These are phyloP conservation scores for Remorina albescens DNA, from an alignment of 2,797 vertebrate species.

Conservation along the genomic window DNA sequence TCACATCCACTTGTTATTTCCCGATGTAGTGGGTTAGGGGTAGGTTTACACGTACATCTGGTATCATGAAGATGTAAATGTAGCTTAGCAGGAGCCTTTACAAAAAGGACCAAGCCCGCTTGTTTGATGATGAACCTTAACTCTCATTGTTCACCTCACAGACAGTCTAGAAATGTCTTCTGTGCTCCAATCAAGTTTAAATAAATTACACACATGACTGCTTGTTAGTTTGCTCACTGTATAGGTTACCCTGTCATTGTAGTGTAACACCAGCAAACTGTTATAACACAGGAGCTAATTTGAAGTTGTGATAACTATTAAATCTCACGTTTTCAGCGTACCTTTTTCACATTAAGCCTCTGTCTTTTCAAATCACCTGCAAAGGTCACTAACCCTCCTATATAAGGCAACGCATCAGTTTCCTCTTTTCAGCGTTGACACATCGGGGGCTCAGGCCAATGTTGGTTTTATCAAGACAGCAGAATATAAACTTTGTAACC, in stretches of 20 bases:
- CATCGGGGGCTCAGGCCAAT: constrained; percentile 22
- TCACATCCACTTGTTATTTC: fast-evolving
- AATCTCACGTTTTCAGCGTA: background rate
- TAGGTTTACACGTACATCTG: fast-evolving
- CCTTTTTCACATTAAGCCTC: background rate
- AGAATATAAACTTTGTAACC: constrained; percentile 56
- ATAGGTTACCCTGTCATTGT: too few relatives aligned
- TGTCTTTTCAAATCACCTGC: background rate
- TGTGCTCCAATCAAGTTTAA: background rate
- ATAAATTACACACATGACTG: fast-evolving
- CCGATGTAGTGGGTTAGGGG: background rate
- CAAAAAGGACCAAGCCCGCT: background rate
- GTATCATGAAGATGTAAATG: fast-evolving
- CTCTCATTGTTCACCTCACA: fast-evolving
- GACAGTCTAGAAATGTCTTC: background rate
- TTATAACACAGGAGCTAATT: background rate
- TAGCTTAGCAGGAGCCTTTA: background rate
- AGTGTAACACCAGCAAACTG: background rate
- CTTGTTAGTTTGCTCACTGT: background rate
- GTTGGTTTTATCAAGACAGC: constrained; percentile 50
- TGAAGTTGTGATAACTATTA: background rate
- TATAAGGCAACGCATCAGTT: constrained; percentile 14
- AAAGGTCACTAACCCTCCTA: background rate
- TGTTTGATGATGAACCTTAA: background rate
- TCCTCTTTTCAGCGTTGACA: background rate